Evolutionary conservation across 1,140 invertebrate genomes (phyloP), one percentile per base, ranked within the genome.

Genomic region (Drosophila setifemur): DNA sequence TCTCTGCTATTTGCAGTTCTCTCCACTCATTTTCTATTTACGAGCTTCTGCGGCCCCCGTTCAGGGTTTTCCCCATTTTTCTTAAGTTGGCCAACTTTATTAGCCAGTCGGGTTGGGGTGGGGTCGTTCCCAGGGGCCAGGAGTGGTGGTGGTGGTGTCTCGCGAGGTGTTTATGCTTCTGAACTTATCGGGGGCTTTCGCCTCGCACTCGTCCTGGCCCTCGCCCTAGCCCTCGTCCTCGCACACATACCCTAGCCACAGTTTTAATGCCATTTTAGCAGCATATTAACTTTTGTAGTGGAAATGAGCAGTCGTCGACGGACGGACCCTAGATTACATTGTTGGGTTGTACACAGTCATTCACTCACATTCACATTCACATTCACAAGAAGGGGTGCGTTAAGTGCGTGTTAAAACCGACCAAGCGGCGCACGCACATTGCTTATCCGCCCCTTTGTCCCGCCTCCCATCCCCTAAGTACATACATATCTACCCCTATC

Each of bases 181-280:
- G 49, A 67, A 73, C 64, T 85, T 83, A 85, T 85, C 78, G 78
- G 63, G 61, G 55, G 55, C 53, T 72, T n/a, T n/a, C n/a, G n/a
- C n/a, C n/a, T n/a, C n/a, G n/a, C n/a, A n/a, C n/a, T n/a, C n/a
- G n/a, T n/a, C n/a, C n/a, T n/a, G n/a, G n/a, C n/a, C n/a, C n/a
- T n/a, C n/a, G n/a, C n/a, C n/a, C n/a, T n/a, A n/a, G 47, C 9
- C 12, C 21, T 16, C 21, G 8, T 37, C 11, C 35, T 16, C 21
- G 11, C 55, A 9, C 18, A 18, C 33, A 50, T 28, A 18, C 53
- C 14, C 48, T 42, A 40, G 66, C 26, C 57, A 25, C 43, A 47
- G 39, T 73, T 73, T 86, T 86, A 86, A 79, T 85, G 71, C 66
- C 79, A 86, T 85, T 64, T 85, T 85, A 85, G 79, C 81, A 85